Evolutionary conservation across 30 jellyfish, hydroid and myxozoan species (phyloP).

Genomic region (Aurelia sp.): DNA sequence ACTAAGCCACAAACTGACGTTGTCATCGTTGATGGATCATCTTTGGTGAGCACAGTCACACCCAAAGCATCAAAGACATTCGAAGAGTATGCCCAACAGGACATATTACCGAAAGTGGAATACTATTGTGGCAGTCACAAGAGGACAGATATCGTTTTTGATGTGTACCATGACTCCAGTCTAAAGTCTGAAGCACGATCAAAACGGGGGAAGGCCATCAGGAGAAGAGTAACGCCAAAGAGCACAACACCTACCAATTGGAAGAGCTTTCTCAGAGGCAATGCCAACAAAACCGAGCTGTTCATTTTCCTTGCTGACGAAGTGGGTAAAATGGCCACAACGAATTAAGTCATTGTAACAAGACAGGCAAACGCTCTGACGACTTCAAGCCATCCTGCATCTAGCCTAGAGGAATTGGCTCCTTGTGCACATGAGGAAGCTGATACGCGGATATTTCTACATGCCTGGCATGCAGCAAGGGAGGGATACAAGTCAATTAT

Average conservation of each 20-base stretch:
- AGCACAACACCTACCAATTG: conserved; percentile 11
- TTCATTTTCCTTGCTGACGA: conserved; percentile 31
- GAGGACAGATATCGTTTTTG: no score
- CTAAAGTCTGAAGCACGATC: conserved; percentile 14
- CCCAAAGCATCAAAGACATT: no score
- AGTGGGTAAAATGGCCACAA: not conserved
- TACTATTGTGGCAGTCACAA: no score
- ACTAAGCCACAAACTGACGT: no score
- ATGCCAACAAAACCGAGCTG: conserved; percentile 28
- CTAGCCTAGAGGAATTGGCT: not conserved
- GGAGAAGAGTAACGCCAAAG: conserved; percentile 22
- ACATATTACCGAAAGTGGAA: no score
- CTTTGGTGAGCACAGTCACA: no score
- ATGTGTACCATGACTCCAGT: conserved; percentile 1
- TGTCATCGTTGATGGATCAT: no score
- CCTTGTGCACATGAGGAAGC: conserved; percentile 49
- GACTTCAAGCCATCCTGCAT: not conserved
- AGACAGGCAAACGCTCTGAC: not conserved
- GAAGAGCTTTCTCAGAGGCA: conserved; percentile 5
- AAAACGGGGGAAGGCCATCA: conserved; percentile 21
- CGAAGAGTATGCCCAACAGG: no score
- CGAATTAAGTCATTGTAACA: not conserved
- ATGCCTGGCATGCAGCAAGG: not conserved
- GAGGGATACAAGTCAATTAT: conserved; percentile 2
- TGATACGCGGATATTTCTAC: conserved; percentile 15